Conservation (phyloP, 1,140 invertebrate species). For the Lycorma delicatula region DNA sequence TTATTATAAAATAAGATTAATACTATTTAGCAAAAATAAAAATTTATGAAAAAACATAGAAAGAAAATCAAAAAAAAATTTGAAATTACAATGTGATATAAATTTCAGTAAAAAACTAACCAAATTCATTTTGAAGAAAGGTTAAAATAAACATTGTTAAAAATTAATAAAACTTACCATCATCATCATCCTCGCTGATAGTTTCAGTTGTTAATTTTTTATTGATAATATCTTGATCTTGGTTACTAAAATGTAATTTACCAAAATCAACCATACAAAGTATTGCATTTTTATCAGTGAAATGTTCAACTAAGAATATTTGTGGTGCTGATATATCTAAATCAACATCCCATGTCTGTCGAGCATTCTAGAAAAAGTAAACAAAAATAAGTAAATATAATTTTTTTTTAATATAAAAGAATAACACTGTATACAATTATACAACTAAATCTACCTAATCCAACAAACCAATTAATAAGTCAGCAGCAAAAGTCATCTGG, state of each 20-base stretch:
- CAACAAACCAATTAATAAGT: no score
- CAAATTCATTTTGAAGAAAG: neutral
- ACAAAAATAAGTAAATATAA: neutral
- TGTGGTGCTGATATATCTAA: conserved; percentile 89
- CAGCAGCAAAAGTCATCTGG: no score
- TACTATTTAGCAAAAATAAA: no score
- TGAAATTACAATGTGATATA: no score
- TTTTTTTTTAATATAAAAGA: no score
- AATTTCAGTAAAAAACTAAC: conserved; percentile 3
- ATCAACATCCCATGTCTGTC: conserved; percentile 77
- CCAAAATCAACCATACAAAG: conserved; percentile 82
- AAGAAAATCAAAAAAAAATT: no score
- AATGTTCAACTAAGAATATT: conserved; percentile 79
- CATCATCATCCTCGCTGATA: conserved; percentile 33
- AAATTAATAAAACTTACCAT: conserved; percentile 24
- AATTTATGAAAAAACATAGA: no score
- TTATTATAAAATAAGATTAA: no score
- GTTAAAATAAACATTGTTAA: neutral
- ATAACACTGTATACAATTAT: no score
- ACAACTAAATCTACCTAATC: no score
- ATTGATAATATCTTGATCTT: conserved; percentile 15
- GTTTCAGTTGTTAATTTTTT: conserved; percentile 20
- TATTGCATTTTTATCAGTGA: conserved; percentile 63
- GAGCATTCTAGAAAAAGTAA: conserved; percentile 41
- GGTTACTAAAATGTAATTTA: conserved; percentile 63